Conservation (phyloP, 2,797 vertebrate species). For the Cyclura pinguis region DNA sequence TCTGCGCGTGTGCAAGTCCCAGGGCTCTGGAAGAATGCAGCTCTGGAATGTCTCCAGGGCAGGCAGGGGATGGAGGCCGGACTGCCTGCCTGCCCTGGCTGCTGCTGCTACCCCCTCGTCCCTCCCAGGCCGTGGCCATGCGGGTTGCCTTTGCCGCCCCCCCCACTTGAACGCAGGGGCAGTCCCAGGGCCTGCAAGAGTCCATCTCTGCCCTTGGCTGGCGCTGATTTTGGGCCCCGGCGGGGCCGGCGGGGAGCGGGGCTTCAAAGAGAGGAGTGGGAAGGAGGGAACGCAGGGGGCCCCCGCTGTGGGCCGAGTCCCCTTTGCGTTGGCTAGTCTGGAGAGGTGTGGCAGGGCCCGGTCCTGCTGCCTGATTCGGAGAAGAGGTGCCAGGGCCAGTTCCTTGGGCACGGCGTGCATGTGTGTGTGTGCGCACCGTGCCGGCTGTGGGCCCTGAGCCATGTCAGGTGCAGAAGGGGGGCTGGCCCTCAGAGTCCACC, state of each 20-base stretch:
- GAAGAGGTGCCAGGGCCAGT: too few species aligned
- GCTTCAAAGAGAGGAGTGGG: background rate
- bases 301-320: background rate
- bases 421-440: too few species aligned
- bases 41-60: conserved; percentile 76
- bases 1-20: conserved; percentile 58
- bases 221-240: background rate
- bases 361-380: too few species aligned
- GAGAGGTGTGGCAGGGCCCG: too few species aligned
- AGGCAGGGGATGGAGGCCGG: conserved; percentile 53
- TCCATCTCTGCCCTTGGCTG: background rate
- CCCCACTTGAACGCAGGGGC: too few species aligned
- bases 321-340: background rate
- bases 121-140: background rate
- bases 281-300: background rate
- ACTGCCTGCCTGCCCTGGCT: background rate
- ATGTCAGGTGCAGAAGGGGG: too few species aligned
- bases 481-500: too few species aligned
- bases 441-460: too few species aligned
- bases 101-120: background rate
- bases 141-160: too few species aligned
- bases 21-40: conserved; percentile 78
- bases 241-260: too few species aligned
- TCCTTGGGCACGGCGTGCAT: too few species aligned
- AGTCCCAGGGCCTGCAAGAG: background rate